Evolutionary conservation across 2,113 vertebrate species (phyloP).

Genomic region (Megaceryle maxima): DNA sequence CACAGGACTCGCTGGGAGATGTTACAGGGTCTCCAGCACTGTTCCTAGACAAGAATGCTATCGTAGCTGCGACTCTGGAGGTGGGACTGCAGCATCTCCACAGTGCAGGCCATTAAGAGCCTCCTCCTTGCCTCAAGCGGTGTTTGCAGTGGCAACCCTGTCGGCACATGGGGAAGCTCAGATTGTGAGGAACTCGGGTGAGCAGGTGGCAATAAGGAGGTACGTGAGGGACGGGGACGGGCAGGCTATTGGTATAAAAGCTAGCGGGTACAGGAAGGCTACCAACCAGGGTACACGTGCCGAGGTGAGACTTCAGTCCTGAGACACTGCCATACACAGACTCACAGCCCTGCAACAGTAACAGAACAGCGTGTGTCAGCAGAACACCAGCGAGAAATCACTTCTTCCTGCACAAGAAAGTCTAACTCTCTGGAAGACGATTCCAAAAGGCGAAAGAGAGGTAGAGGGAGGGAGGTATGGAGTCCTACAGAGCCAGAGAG

Average conservation of each 20-base stretch:
- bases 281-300: slow-evolving; percentile 88
- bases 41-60: neutral
- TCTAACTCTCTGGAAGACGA: neutral
- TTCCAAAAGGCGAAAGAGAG: neutral
- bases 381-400: neutral
- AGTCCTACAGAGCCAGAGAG: neutral
- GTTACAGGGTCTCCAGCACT: neutral
- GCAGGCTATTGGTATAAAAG: neutral
- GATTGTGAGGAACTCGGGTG: neutral
- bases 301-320: slow-evolving; percentile 92
- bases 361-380: neutral
- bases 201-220: neutral
- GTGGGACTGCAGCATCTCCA: neutral
- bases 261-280: slow-evolving; percentile 1
- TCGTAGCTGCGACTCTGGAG: neutral
- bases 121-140: neutral
- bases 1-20: neutral
- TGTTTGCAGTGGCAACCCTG: neutral
- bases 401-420: neutral
- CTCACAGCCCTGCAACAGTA: slow-evolving; percentile 83
- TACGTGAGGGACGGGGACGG: neutral
- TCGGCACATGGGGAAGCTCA: neutral
- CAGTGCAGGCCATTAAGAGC: neutral
- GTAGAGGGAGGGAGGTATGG: neutral
- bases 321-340: slow-evolving; percentile 92